Percentiles rank a stretch among this genome's conserved stretches.
These are phyloP conservation scores for Papilio demoleus DNA, from an alignment of 2,888 invertebrate species.

Conservation along the genomic window DNA sequence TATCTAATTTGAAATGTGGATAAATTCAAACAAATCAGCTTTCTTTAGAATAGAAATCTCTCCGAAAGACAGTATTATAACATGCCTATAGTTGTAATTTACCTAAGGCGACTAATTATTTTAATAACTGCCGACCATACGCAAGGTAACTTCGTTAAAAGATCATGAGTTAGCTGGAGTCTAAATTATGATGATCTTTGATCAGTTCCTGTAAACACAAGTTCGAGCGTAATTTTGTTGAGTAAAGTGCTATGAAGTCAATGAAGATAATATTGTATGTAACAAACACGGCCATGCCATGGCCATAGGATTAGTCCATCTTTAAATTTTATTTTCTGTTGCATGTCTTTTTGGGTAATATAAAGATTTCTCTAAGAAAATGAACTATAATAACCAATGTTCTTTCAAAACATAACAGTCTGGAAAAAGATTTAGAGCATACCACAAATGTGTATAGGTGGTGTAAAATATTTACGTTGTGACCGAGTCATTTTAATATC, in stretches of 20 bases:
- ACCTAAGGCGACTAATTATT: too few relatives aligned
- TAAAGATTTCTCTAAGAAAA: not conserved
- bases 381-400: not conserved
- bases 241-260: conserved; percentile 49
- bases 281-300: not conserved
- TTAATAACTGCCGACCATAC: conserved; percentile 21
- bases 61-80: not conserved
- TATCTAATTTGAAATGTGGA: not conserved
- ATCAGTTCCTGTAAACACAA: conserved; percentile 64
- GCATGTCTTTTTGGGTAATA: not conserved
- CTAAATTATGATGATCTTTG: conserved; percentile 76
- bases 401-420: not conserved
- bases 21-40: not conserved
- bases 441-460: not conserved
- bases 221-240: conserved; percentile 53
- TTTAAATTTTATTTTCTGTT: not conserved
- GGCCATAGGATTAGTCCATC: not conserved
- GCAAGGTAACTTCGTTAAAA: conserved; percentile 54
- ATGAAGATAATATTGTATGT: not conserved
- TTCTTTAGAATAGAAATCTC: not conserved
- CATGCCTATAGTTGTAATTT: conserved; percentile 4
- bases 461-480: not conserved
- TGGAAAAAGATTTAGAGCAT: not conserved
- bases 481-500: not conserved
- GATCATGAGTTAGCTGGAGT: conserved; percentile 72